Evolutionary conservation across 2,888 invertebrate genomes (phyloP).

Genomic region (Andrena minutula): DNA sequence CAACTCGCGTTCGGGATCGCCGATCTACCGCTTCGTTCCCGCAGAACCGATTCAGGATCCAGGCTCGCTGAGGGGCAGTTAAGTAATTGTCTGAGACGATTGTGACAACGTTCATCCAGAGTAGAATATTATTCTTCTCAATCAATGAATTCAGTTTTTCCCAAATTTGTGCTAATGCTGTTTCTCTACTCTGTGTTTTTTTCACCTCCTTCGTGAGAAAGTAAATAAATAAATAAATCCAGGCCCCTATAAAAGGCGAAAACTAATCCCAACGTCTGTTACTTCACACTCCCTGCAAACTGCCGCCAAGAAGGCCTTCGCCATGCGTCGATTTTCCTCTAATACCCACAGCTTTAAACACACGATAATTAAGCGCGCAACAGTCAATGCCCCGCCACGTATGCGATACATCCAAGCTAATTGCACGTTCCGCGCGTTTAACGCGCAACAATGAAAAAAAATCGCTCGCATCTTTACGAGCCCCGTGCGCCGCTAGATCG

Average conservation of each 20-base stretch:
- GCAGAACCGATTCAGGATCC: neutral
- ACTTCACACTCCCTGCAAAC: no score
- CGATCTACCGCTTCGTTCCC: slow-evolving; percentile 36
- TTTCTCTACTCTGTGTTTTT: no score
- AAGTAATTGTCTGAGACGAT: slow-evolving; percentile 39
- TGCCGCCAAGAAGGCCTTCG: slow-evolving; percentile 6
- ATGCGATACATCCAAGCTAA: slow-evolving; percentile 18
- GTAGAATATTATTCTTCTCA: neutral
- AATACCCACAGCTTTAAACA: slow-evolving; percentile 5
- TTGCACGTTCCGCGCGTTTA: slow-evolving; percentile 27
- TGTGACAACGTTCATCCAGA: slow-evolving; percentile 17
- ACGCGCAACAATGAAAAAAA: slow-evolving; percentile 27
- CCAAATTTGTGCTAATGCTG: no score
- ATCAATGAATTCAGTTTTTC: neutral
- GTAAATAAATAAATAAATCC: no score
- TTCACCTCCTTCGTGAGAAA: no score
- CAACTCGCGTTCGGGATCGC: slow-evolving; percentile 41
- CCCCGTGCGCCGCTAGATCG: slow-evolving; percentile 18
- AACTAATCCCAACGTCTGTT: no score
- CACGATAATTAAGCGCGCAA: slow-evolving; percentile 26
- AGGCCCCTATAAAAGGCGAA: no score
- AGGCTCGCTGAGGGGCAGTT: slow-evolving; percentile 20
- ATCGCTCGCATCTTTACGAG: slow-evolving; percentile 26
- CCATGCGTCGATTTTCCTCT: neutral
- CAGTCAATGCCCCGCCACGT: slow-evolving; percentile 26